Base-by-base conservation (phyloP, 1,140 invertebrate species). In the Aphaenogaster floridana region DNA sequence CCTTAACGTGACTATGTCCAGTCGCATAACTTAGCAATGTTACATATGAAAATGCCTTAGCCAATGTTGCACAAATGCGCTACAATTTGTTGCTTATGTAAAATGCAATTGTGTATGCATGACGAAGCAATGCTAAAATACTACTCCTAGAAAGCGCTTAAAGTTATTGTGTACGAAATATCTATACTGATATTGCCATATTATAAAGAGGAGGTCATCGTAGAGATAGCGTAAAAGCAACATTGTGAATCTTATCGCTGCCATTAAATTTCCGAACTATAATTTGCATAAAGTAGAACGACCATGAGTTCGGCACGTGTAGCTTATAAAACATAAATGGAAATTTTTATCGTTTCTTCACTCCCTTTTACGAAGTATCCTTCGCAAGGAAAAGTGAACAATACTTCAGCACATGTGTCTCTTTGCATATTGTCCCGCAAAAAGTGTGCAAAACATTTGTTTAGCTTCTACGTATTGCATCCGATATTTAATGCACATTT, bases 11-110 rank as follows among this genome's bases (percentile, higher is more conserved):
- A 39, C 57, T 15, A 15, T 59, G 52, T 81, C 5, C 17, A 42
- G 36, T 39, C 81, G 57, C 59, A 50, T 66, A 78, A 64, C 39
- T 78, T 76, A 48, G 72, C 39, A 85, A 77, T 64, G 63, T 86
- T 66, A 79, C 74, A 84, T 59, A 76, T 84, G 83, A 64, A 79
- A 79, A 86, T 79, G 48, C 64, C 54, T 77, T 63, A 54, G 21
- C 59, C 21, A 50, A 63, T 61, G 80, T 84, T 76, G 54, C 69
- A 76, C 69, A 76, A 74, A 74, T 21, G 17, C 54, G 69, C 45
- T 76, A 76, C 69, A 84, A 74, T 84, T 84, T 74, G 69, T 39
- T 71, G 69, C 80, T 84, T 84, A 84, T 84, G 80, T 84, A 84
- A 84, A 84, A 63, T 84, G 80, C 69, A 76, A 84, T 76, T 63